Conservation (phyloP, 2,797 vertebrate species). For the Ptychadena robeensis region DNA sequence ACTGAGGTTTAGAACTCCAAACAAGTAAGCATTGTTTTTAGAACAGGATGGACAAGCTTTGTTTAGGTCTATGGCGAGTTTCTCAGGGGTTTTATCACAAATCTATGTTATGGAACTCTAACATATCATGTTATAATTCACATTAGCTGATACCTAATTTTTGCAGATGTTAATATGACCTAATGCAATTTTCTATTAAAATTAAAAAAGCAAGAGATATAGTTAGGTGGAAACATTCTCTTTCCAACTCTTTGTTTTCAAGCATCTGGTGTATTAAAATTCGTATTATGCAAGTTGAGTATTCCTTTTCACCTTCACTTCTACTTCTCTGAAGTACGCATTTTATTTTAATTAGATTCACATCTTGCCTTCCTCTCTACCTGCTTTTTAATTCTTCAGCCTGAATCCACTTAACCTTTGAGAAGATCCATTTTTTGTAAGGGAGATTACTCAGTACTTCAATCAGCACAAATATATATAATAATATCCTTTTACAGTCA, state of each 20-base stretch:
- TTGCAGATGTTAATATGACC: not conserved
- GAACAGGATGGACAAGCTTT: no score
- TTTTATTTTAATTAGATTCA: conserved; percentile 22
- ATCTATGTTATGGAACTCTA: no score
- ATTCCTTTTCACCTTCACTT: conserved; percentile 2
- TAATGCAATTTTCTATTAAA: not conserved
- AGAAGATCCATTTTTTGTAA: conserved; percentile 39
- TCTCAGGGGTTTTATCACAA: no score
- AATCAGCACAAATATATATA: conserved; percentile 43
- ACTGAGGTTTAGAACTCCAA: no score
- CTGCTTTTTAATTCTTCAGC: conserved; percentile 17
- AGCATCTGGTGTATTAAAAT: not conserved
- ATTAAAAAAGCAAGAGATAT: not conserved
- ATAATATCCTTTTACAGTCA: conserved; percentile 27
- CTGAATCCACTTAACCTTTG: conserved; percentile 45
- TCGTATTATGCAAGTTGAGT: not conserved
- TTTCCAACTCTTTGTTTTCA: not conserved
- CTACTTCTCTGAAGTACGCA: conserved; percentile 22
- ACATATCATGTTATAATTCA: no score
- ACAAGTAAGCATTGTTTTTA: no score
- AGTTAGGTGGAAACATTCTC: not conserved
- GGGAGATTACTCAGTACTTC: conserved; percentile 34
- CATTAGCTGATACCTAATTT: not conserved
- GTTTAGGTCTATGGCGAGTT: no score
- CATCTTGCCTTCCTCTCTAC: conserved; percentile 7